Base-by-base conservation (phyloP, 2,113 vertebrate species). In the Osmerus mordax region DNA sequence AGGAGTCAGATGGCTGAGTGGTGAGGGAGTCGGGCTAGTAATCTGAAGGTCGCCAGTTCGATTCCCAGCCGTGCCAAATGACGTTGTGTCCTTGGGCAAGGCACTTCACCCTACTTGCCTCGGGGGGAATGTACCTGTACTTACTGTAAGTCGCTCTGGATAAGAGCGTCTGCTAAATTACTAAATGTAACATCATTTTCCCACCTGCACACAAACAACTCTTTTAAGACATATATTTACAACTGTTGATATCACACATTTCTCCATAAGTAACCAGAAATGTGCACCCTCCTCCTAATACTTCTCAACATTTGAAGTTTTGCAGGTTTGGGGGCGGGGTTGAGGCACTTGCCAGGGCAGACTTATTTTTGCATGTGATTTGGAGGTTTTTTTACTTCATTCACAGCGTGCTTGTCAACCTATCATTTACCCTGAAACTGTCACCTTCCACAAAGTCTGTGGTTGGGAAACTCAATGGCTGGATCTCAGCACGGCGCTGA, bases 341-440 rank as follows among this genome's bases (percentile, higher is more conserved):
- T 32, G 47, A 23, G 21, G 67, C 25, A 60, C 69, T 69, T 28
- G 51, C 66, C 13, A 51, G n/a, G 7, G 28, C 54, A 62, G 12
- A 78, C n/a, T 47, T 74, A n/a, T 70, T 80, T 67, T 61, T 69
- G 66, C 62, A 75, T 78, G 47, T 77, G 47, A 85, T 83, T 81
- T 75, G 55, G 36, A 78, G 77, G 41, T 63, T 72, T 73, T 76
- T 78, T 71, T 65, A 51, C 14, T 61, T 86, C 72, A 78, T 84
- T 84, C 55, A 53, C 41, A 47, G 41, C 41, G 41, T 47, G 41
- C 28, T 32, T 28, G 71, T 78, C 68, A 72, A 86, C 74, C 53
- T 52, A 79, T 73, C 71, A 67, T 65, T 74, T 78, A 75, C 59
- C 71, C 75, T 69, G 69, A 76, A 86, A 78, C 74, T 78, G 83